Conservation (phyloP, 2,797 vertebrate genomes). For the Staurois parvus region DNA sequence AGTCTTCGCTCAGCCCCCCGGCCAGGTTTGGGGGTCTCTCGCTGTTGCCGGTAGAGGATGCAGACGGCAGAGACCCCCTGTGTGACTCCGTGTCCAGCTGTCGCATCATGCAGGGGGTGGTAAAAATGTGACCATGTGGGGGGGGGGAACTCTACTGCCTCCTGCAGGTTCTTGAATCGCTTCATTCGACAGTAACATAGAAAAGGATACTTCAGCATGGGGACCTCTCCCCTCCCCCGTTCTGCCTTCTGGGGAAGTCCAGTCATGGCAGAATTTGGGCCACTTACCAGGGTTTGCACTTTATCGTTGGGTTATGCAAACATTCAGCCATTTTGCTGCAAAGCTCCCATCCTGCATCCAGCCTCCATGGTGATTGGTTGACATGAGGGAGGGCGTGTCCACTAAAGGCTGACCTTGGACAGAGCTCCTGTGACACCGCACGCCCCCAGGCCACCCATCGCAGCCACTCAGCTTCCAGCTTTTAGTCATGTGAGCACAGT, state of each 20-base stretch:
- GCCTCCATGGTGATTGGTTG: too few species aligned
- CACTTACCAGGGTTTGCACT: not conserved
- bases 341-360: too few species aligned
- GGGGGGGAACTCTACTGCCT: not conserved
- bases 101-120: conserved; percentile 68
- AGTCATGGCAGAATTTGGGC: too few species aligned
- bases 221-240: not conserved
- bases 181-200: not conserved
- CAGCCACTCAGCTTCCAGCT: too few species aligned
- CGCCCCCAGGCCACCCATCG: too few species aligned
- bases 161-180: not conserved
- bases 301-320: not conserved
- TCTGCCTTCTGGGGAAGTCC: too few species aligned
- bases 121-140: conserved; percentile 74
- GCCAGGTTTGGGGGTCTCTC: conserved; percentile 47
- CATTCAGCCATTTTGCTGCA: too few species aligned
- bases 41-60: conserved; percentile 43
- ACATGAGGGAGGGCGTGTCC: too few species aligned
- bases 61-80: conserved; percentile 67
- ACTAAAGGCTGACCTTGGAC: too few species aligned
- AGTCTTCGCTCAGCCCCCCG: conserved; percentile 63
- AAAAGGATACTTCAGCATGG: not conserved
- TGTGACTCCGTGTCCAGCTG: conserved; percentile 68
- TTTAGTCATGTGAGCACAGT: too few species aligned
- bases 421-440: too few species aligned